phyloP scores from a whole-genome alignment of 2,797 vertebrate genomes.

The Taenioides sp. region DNA sequence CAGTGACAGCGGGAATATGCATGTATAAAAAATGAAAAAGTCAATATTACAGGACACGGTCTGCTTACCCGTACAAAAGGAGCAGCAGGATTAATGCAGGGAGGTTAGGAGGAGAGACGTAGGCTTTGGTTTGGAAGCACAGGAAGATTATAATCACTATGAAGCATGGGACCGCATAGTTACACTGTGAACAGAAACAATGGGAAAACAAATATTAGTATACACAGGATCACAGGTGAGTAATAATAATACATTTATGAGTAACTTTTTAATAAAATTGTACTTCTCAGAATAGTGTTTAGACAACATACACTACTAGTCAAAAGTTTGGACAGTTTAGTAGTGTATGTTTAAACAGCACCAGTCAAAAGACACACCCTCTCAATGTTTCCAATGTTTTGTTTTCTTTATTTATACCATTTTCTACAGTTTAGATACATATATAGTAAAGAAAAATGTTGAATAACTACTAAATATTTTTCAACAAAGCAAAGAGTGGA shows the following conservation, averaged over 20 bases:
- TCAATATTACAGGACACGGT: slow-evolving; percentile 3
- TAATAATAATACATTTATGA: neutral
- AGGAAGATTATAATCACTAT: slow-evolving; percentile 94
- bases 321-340: too few species aligned
- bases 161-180: slow-evolving; percentile 89
- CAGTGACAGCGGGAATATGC: slow-evolving; percentile 1
- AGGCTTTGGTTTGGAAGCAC: slow-evolving; percentile 95
- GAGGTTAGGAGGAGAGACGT: slow-evolving; percentile 91
- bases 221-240: neutral
- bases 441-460: too few species aligned
- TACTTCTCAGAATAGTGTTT: too few species aligned
- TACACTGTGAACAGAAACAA: slow-evolving; percentile 81
- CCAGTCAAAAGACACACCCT: too few species aligned
- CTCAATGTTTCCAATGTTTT: too few species aligned
- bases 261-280: too few species aligned
- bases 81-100: slow-evolving; percentile 92
- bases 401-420: too few species aligned
- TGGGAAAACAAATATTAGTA: neutral
- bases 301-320: too few species aligned
- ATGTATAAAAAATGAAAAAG: neutral
- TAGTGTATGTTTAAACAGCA: too few species aligned
- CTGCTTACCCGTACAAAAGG: slow-evolving; percentile 89
- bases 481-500: too few species aligned
- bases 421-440: too few species aligned
- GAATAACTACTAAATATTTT: too few species aligned